Evolutionary conservation across 2,888 invertebrate genomes (phyloP).

Genomic region (Limnephilus auricula): DNA sequence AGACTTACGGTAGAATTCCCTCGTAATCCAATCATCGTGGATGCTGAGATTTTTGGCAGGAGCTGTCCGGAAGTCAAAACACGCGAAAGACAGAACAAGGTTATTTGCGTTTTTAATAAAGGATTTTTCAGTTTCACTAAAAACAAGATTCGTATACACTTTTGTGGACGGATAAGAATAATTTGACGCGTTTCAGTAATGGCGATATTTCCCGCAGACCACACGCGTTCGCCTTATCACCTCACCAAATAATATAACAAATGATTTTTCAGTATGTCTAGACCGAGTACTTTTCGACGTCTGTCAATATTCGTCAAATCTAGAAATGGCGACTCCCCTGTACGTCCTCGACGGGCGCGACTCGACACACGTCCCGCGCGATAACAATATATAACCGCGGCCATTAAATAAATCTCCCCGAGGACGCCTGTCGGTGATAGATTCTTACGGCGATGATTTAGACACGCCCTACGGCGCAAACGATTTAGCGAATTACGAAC

Average conservation of each 20-base stretch:
- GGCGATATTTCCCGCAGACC: constrained; percentile 73
- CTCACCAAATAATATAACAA: constrained; percentile 58
- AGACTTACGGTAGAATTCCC: constrained; percentile 57
- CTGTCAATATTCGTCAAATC: constrained; percentile 86
- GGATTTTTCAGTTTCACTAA: constrained; percentile 70
- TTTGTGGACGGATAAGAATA: constrained; percentile 39
- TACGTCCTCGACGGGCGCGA: constrained; percentile 20
- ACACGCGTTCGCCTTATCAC: constrained; percentile 71
- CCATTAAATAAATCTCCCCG: constrained; percentile 52
- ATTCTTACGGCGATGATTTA: constrained; percentile 71
- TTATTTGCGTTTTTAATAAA: constrained; percentile 66
- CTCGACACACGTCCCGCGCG: constrained; percentile 53
- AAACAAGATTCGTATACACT: constrained; percentile 67
- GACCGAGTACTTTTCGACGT: constrained; percentile 70
- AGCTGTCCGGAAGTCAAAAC: constrained; percentile 57
- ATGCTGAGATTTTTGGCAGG: constrained; percentile 54
- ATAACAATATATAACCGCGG: constrained; percentile 51
- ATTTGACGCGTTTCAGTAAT: not conserved
- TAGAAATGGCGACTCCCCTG: constrained; percentile 84
- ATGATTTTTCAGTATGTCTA: constrained; percentile 62
- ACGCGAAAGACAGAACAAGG: constrained; percentile 61
- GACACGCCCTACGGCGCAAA: constrained; percentile 79
- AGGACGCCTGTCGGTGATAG: constrained; percentile 54
- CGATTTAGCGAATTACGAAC: constrained; percentile 71
- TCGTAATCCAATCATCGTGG: constrained; percentile 54